Base-by-base conservation (phyloP, 2,888 invertebrate genomes). In the Pammene aurita region DNA sequence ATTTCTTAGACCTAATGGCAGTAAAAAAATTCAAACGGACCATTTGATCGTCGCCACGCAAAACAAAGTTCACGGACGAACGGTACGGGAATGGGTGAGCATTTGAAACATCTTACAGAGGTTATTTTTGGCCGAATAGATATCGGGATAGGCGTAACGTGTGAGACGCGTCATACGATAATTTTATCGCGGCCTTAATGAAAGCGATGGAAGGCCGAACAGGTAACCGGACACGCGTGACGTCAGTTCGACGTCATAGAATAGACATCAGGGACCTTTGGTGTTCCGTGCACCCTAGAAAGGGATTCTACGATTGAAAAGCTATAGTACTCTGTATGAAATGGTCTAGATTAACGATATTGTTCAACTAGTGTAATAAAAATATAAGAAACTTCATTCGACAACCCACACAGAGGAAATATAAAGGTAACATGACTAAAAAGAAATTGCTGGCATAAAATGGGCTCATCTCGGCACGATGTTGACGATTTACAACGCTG, bases 161-260 rank as follows among this genome's bases (percentile, higher is more conserved):
- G 71, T 70, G 66, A 66, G 75, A 67, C 81, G 82, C 90, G 90
- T 92, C 91, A 91, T 84, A 77, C 81, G 89, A 90, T 90, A 91
- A 92, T 88, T 88, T 92, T 92, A 92, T 90, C 89, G 80, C 76
- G 88, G 83, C 88, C 86, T 89, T 91, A 90, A 90, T 91, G 88
- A 89, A 87, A 85, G 78, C 75, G 78, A 73, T 72, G 78, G 86
- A 84, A 89, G 88, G 89, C 85, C 89, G 81, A 57, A 73, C 84
- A 87, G 89, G 90, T 90, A 91, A 92, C 79, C 82, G 75, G 89
- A 92, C 79, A 86, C 87, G 78, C 11, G 81, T 88, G 87, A 88
- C 89, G 90, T 84, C 79, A 81, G 26, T 0, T 66, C 80, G 81
- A 86, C 85, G 86, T 57, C 57, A 57, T 77, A 57, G 67, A 55